These are phyloP conservation scores for Ancistrus triradiatus DNA, from an alignment of 2,113 vertebrate species.

Conservation along the genomic window DNA sequence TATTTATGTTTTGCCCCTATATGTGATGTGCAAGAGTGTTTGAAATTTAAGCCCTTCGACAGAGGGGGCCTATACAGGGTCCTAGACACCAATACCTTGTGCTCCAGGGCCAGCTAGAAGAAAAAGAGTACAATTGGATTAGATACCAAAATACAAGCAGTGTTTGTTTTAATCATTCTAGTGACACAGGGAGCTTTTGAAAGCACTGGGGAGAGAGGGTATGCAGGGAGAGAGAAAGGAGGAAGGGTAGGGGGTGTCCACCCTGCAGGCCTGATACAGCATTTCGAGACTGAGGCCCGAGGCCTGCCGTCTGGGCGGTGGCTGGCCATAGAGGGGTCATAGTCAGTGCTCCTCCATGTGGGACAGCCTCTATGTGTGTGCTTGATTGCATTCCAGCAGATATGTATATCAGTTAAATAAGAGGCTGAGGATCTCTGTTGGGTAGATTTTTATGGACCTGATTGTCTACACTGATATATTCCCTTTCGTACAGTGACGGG, in stretches of 20 bases:
- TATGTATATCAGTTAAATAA: constrained; percentile 29
- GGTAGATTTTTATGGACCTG: constrained; percentile 28
- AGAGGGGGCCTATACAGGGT: constrained; percentile 51
- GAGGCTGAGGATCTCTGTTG: constrained; percentile 34
- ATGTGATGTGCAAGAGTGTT: constrained; percentile 65
- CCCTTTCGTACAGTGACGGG: constrained; percentile 7
- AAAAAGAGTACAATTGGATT: constrained; percentile 82
- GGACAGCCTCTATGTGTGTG: background rate
- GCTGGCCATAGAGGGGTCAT: constrained; percentile 64
- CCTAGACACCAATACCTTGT: constrained; percentile 75
- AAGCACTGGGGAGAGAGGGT: constrained; percentile 61
- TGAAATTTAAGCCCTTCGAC: constrained; percentile 67
- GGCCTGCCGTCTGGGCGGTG: constrained; percentile 57
- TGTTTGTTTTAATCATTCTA: constrained; percentile 91
- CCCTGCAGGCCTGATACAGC: constrained; percentile 57
- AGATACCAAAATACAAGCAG: constrained; percentile 82
- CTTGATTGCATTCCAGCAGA: constrained; percentile 4
- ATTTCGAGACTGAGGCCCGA: constrained; percentile 50
- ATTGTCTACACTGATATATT: constrained; percentile 21
- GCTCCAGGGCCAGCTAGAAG: constrained; percentile 68
- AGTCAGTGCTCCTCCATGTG: constrained; percentile 54
- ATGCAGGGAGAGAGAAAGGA: constrained; percentile 55
- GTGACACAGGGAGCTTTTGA: constrained; percentile 80
- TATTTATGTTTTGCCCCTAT: constrained; percentile 63
- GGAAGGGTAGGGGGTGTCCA: constrained; percentile 51